Percentiles rank a stretch among this genome's conserved stretches.
Evolutionary conservation across 2,797 vertebrate species (phyloP).

Genomic region (Tapera naevia): DNA sequence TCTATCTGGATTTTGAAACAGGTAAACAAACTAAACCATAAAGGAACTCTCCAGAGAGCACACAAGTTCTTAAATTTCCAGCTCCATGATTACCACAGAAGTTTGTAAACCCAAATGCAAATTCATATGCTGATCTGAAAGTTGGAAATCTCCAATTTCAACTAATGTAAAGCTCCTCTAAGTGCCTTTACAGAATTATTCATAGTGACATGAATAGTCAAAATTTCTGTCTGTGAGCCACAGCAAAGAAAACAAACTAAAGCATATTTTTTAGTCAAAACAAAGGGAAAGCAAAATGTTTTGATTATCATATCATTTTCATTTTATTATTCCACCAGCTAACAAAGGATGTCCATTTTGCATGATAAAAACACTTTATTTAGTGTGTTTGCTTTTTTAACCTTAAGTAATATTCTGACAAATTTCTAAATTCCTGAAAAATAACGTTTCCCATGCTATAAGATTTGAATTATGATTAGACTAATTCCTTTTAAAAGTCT

Average conservation of each 20-base stretch:
- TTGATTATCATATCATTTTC: background rate
- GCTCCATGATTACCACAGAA: rapidly evolving
- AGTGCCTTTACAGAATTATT: background rate
- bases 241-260: background rate
- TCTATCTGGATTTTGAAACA: background rate
- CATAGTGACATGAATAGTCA: background rate
- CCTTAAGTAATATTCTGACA: background rate
- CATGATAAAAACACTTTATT: background rate
- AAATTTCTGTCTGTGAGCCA: background rate
- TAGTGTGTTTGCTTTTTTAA: background rate
- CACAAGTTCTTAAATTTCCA: background rate
- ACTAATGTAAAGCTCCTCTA: background rate
- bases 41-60: background rate
- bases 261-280: background rate
- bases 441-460: background rate
- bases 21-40: background rate
- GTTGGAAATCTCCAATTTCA: background rate
- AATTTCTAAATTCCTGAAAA: background rate
- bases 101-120: rapidly evolving
- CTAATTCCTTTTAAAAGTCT: background rate
- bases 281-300: background rate
- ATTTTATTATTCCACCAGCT: background rate
- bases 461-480: background rate
- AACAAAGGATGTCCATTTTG: background rate
- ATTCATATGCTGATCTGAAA: background rate